Base-by-base conservation (phyloP, 2,888 invertebrate species). In the Melanotus villosus region DNA sequence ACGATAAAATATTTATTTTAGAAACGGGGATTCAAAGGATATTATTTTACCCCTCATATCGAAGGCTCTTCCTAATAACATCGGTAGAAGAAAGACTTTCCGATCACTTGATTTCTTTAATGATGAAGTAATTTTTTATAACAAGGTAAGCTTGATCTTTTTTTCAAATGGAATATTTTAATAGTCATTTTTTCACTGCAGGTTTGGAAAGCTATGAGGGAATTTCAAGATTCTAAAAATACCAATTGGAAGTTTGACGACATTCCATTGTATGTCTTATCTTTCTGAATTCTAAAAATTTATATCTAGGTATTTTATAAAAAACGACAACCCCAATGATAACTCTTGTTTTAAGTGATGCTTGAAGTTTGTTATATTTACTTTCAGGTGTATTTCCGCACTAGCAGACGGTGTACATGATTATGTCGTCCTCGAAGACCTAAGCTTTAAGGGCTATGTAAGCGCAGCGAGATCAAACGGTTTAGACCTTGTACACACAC, bases 101-200 rank as follows among this genome's bases (percentile, higher is more conserved):
- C 86, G 90, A 65, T 90, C 90, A 36, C 78, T 85, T 1, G 91
- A 90, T 52, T 93, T 92, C 80, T 93, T 93, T 77, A 84, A 85
- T 70, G 93, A 92, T 78, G 93, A 93, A 83, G 90, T 90, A 0
- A 83, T 85, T 58, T 92, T 93, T 80, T 93, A 93, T 80, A 83
- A 84, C 36, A 83, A 82, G 70, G 86, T 82, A 76, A 65, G 21
- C 3, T 38, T 14, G 34, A 1, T 38, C 14, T 38, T n/a, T 1
- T 38, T n/a, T 5, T 38, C 1, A 38, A 12, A 38, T 38, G 1
- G n/a, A 45, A 19, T 21, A 2, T 1, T 58, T 5, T n/a, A 19
- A 41, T 26, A n/a, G n/a, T 45, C 26, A 30, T 34, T 47, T 56
- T 18, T 36, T n/a, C 1, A 34, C 70, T 75, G 58, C 65, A 82